A percentile compares a stretch with the other conserved stretches of the same genome.
These are phyloP conservation scores for Drosophila paulistorum DNA, from an alignment of 1,140 invertebrate genomes.

Conservation along the genomic window DNA sequence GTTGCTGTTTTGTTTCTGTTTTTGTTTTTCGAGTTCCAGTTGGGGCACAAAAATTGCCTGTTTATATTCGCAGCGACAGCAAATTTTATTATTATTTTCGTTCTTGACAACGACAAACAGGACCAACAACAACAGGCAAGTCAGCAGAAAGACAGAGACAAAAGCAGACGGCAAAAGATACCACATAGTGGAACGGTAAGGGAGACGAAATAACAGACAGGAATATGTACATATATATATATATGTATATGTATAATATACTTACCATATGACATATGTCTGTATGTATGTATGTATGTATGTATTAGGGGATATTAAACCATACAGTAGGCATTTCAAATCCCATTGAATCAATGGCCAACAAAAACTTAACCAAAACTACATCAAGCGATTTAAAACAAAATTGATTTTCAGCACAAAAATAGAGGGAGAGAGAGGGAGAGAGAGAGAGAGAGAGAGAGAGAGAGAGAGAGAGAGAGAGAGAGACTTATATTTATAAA, in stretches of 20 bases:
- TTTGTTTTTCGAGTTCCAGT: slow-evolving; percentile 48
- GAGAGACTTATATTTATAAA: too few species aligned
- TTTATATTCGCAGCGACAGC: slow-evolving; percentile 80
- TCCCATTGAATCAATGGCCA: slow-evolving; percentile 3
- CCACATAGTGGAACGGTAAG: neutral
- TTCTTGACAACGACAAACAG: slow-evolving; percentile 71
- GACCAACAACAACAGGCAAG: slow-evolving; percentile 22
- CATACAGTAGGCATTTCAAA: slow-evolving; percentile 7
- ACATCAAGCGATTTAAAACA: neutral
- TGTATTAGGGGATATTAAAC: neutral
- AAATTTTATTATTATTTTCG: slow-evolving; percentile 80
- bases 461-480: too few species aligned
- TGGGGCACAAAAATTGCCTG: slow-evolving; percentile 73
- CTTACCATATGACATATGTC: too few species aligned
- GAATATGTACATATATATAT: neutral
- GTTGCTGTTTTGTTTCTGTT: neutral
- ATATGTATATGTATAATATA: too few species aligned
- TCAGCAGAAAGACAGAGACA: slow-evolving; percentile 29
- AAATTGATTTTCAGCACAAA: slow-evolving; percentile 2
- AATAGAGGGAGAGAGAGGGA: too few species aligned
- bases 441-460: too few species aligned
- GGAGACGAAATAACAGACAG: neutral
- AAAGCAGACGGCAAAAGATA: neutral
- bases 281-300: too few species aligned
- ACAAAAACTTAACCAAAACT: neutral